Conservation (phyloP, 2,113 vertebrate genomes). For the Pelecanoides urinatrix region DNA sequence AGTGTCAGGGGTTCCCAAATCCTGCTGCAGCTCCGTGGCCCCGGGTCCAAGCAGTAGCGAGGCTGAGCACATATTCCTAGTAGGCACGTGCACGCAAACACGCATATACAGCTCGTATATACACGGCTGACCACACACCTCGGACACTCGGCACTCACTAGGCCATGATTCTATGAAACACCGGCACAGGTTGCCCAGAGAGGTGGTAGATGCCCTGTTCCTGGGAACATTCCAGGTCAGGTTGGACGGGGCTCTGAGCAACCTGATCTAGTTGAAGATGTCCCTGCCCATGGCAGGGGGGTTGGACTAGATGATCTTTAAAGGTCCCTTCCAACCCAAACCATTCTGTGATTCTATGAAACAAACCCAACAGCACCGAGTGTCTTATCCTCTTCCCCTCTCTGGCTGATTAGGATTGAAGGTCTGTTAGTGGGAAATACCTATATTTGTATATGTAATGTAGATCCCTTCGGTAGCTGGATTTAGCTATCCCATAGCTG, state of each 20-base stretch:
- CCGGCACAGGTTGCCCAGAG: background rate
- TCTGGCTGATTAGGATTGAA: background rate
- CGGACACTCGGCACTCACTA: rapidly evolving
- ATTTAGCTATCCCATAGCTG: background rate
- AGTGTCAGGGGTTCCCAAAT: background rate
- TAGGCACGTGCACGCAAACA: background rate
- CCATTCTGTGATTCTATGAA: background rate
- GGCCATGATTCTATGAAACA: rapidly evolving
- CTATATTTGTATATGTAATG: too few relatives aligned
- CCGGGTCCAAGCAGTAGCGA: background rate
- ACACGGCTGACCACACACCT: background rate
- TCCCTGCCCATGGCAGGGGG: background rate
- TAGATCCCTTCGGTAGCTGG: background rate
- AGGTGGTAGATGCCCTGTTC: background rate
- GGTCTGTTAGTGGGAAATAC: background rate
- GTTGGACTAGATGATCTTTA: background rate
- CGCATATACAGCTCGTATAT: rapidly evolving
- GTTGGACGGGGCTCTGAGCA: background rate
- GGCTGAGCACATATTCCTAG: background rate
- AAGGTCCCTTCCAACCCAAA: background rate
- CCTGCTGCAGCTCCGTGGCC: background rate
- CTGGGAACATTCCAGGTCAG: background rate
- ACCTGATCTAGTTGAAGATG: background rate
- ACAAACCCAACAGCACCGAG: background rate
- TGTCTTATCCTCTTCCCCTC: background rate